These are phyloP conservation scores for Drosophila niveifrons DNA, from an alignment of 2,888 invertebrate genomes.

Conservation along the genomic window DNA sequence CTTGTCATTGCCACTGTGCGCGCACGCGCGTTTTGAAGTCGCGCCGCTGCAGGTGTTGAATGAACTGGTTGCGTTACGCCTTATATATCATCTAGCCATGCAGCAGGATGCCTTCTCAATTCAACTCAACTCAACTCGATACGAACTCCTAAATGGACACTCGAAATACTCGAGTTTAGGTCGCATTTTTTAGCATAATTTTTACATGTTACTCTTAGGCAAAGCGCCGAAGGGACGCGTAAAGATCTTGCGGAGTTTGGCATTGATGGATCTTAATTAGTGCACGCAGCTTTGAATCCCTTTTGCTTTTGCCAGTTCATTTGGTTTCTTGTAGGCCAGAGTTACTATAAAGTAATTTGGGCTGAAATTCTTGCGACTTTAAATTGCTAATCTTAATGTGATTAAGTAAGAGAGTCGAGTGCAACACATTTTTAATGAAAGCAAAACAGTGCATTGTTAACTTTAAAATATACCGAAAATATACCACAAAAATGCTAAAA, in stretches of 20 bases:
- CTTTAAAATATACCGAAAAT: no score
- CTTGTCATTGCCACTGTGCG: constrained; percentile 43
- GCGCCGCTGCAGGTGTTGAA: constrained; percentile 73
- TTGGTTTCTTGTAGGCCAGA: constrained; percentile 12
- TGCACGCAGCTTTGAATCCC: constrained; percentile 46
- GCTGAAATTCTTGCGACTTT: not conserved
- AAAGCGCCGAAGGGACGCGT: not conserved
- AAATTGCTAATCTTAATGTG: no score
- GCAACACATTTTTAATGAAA: no score
- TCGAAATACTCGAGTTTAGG: constrained; percentile 21
- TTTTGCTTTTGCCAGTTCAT: constrained; percentile 2
- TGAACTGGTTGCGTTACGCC: constrained; percentile 75
- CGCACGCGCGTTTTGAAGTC: constrained; percentile 64
- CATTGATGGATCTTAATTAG: constrained; percentile 59
- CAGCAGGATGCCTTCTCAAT: constrained; percentile 16
- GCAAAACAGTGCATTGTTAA: no score
- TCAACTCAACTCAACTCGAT: constrained; percentile 8
- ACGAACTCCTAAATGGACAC: constrained; percentile 33
- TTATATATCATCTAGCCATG: constrained; percentile 59
- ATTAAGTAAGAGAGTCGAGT: no score
- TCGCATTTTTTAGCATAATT: constrained; percentile 49
- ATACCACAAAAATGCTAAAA: no score
- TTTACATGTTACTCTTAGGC: constrained; percentile 33
- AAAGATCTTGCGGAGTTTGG: constrained; percentile 14
- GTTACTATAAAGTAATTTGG: constrained; percentile 6